A percentile compares a stretch with the other conserved stretches of the same genome.
phyloP scores from a whole-genome alignment of 2,113 vertebrate species.

The Argyrosomus japonicus region DNA sequence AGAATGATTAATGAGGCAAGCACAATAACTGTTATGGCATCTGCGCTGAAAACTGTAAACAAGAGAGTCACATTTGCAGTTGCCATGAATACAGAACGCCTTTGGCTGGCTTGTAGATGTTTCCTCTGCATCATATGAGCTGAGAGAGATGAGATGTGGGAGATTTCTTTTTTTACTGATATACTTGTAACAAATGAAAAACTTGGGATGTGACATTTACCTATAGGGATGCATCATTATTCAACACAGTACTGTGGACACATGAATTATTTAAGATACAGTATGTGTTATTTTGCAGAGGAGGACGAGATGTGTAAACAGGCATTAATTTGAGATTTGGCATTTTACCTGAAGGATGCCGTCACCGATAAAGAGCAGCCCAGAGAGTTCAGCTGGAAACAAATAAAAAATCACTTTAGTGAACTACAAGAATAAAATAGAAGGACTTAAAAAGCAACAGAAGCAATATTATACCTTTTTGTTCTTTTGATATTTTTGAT shows the following conservation, averaged over 20 bases:
- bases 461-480: slow-evolving; percentile 90
- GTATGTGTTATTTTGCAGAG: slow-evolving; percentile 32
- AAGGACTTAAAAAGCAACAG: slow-evolving; percentile 1
- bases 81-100: slow-evolving; percentile 44
- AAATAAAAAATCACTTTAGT: slow-evolving; percentile 43
- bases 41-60: slow-evolving; percentile 57
- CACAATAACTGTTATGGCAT: slow-evolving; percentile 53
- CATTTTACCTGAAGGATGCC: slow-evolving; percentile 93
- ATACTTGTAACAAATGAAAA: slow-evolving; percentile 43
- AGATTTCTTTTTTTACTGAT: slow-evolving; percentile 13
- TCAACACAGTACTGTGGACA: slow-evolving; percentile 25
- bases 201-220: slow-evolving; percentile 43
- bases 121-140: slow-evolving; percentile 23
- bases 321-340: slow-evolving; percentile 23
- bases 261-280: slow-evolving; percentile 63
- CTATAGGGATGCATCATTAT: slow-evolving; percentile 26
- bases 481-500: slow-evolving; percentile 99
- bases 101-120: slow-evolving; percentile 24
- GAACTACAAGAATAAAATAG: not conserved
- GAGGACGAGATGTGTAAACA: slow-evolving; percentile 33
- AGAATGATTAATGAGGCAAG: slow-evolving; percentile 69
- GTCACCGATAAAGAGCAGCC: slow-evolving; percentile 97
- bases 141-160: slow-evolving; percentile 22
- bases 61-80: slow-evolving; percentile 44
- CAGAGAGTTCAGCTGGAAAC: slow-evolving; percentile 94